Evolutionary conservation across 2,113 vertebrate genomes (phyloP), one percentile per base, ranked within the genome.

Genomic region (Mus spicilegus): DNA sequence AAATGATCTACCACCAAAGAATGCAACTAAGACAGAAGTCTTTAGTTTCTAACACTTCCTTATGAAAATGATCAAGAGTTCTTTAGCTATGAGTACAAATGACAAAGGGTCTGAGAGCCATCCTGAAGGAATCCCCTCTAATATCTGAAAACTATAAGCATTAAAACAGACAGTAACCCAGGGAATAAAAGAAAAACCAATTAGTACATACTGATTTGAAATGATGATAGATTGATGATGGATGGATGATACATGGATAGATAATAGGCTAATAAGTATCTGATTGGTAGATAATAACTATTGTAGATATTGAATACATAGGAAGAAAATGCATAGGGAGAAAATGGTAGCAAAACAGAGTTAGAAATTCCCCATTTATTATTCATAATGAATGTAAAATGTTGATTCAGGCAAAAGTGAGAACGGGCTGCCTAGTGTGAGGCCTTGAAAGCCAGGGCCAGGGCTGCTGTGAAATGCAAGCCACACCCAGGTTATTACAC

Each of bases 311-410:
- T 49, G 93, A n/a, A 49, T 7, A 65, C 8, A 67, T 20, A n/a
- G 30, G 19, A 90, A 65, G 24, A 28, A 97, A 90, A 90, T 72
- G 5, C 7, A 61, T 39, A 39, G 11, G 36, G 61, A 94, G 22
- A 69, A 8, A 91, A 22, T 87, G 12, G 22, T 5, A 89, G 70
- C 46, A 81, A 77, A 28, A 24, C 24, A 94, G 67, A 39, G 81
- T 42, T 70, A 80, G 67, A 51, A 86, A 95, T 46, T 70, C 36
- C 46, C 8, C 7, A 88, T 75, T 86, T 84, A 65, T 58, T 51
- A 77, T 92, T 77, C 9, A 85, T 88, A 86, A 88, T 73, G 90
- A 67, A 77, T 86, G 30, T 61, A 87, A 81, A 95, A 88, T 56
- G 46, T 80, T 92, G 24, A 80, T 72, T 91, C 11, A 81, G 61